phyloP scores from a whole-genome alignment of 2,888 invertebrate genomes.

The Apoda limacodes region DNA sequence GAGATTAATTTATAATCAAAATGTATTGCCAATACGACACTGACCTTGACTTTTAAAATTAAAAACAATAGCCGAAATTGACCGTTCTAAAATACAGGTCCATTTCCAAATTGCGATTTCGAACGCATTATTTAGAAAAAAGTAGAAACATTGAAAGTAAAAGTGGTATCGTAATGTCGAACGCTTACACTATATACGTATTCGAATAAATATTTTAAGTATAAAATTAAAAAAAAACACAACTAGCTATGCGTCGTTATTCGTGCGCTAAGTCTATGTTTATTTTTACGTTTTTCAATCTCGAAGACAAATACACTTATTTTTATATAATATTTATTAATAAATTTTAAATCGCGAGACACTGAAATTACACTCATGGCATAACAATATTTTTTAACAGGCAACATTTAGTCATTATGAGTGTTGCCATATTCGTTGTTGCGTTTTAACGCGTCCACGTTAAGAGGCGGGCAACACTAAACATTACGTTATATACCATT shows the following conservation, averaged over 20 bases:
- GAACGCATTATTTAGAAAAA: no score
- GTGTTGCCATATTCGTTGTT: constrained; percentile 22
- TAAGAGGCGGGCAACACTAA: constrained; percentile 24
- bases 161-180: no score
- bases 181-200: constrained; percentile 48
- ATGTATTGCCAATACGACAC: no score
- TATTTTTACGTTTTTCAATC: constrained; percentile 17
- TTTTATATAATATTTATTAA: no score
- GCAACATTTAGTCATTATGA: constrained; percentile 20
- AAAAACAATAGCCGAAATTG: no score
- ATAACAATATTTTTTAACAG: constrained; percentile 21
- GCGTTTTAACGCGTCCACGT: constrained; percentile 22
- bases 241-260: constrained; percentile 50
- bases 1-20: no score
- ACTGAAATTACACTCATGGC: constrained; percentile 13
- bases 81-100: no score
- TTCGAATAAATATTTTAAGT: constrained; percentile 61
- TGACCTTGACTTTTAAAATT: no score
- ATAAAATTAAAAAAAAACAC: constrained; percentile 65
- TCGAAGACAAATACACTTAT: no score
- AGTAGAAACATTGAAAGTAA: no score
- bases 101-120: no score
- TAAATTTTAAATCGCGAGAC: constrained; percentile 5
- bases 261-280: constrained; percentile 35
- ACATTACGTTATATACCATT: constrained; percentile 20